A percentile compares a stretch with the other conserved stretches of the same genome.
phyloP scores from a whole-genome alignment of 2,797 vertebrate species.

The Anguilla marmorata region DNA sequence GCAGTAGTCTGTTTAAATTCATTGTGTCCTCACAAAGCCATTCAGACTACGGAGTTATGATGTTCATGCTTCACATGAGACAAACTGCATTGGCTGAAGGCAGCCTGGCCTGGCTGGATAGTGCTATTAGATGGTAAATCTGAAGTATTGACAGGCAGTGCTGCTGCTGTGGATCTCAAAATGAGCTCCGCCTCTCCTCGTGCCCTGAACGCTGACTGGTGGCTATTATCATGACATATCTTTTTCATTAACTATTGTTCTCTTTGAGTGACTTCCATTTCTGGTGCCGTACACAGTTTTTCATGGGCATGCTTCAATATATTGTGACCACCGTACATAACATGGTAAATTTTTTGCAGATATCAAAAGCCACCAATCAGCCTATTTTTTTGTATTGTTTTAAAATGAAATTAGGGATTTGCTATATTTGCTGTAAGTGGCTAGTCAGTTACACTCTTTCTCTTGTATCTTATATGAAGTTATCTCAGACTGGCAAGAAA shows the following conservation, averaged over 20 bases:
- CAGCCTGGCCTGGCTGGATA: background rate
- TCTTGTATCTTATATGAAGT: background rate
- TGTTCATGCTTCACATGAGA: background rate
- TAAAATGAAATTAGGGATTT: background rate
- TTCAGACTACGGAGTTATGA: background rate
- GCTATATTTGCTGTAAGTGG: background rate
- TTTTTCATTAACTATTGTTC: background rate
- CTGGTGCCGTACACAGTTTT: background rate
- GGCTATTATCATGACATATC: slow-evolving; percentile 15
- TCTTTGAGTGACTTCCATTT: background rate
- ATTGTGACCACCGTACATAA: background rate
- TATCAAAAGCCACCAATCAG: background rate
- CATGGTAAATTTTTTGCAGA: background rate
- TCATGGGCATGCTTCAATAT: background rate
- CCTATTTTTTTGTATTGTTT: background rate
- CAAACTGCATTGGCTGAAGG: background rate
- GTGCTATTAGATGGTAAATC: background rate
- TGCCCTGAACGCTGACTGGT: background rate
- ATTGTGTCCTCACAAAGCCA: background rate
- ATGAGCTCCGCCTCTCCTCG: background rate
- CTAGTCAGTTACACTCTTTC: background rate
- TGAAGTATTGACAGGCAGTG: background rate
- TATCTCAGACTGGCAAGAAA: background rate
- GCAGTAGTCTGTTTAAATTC: background rate
- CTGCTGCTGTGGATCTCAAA: background rate